Percentiles rank a stretch among this genome's conserved stretches.
phyloP scores from a whole-genome alignment of 64 coral and sea anemone genomes.

The Montipora foliosa region DNA sequence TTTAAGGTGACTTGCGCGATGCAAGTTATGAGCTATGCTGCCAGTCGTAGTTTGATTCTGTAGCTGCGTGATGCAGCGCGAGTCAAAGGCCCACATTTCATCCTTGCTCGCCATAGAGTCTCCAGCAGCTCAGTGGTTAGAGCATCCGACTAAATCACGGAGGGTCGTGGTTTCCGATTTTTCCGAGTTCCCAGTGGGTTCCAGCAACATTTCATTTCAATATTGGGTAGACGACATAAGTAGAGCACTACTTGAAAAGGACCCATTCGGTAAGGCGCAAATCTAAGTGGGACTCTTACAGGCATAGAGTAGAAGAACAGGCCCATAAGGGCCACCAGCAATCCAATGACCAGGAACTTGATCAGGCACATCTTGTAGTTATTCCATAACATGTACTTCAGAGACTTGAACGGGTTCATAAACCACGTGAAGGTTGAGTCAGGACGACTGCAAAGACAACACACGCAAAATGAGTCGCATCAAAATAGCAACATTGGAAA shows the following conservation, averaged over 20 bases:
- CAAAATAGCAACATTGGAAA: background rate
- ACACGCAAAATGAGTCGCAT: constrained; percentile 1
- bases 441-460: constrained; percentile 80
- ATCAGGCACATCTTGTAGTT: constrained; percentile 99
- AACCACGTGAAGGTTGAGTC: constrained; percentile 95
- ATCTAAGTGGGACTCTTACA: constrained; percentile 57
- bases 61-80: no score
- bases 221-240: background rate
- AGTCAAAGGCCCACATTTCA: no score
- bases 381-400: constrained; percentile 97
- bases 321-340: constrained; percentile 96
- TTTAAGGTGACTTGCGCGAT: no score
- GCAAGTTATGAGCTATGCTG: no score
- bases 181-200: no score
- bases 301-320: constrained; percentile 99
- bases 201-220: no score
- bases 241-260: background rate
- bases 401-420: constrained; percentile 95
- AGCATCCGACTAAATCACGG: no score
- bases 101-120: no score
- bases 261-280: background rate
- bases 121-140: no score
- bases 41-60: no score
- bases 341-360: constrained; percentile 92
- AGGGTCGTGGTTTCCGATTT: no score